Evolutionary conservation across 1,140 invertebrate genomes (phyloP), one percentile per base, ranked within the genome.

Genomic region (Gryon sp.): DNA sequence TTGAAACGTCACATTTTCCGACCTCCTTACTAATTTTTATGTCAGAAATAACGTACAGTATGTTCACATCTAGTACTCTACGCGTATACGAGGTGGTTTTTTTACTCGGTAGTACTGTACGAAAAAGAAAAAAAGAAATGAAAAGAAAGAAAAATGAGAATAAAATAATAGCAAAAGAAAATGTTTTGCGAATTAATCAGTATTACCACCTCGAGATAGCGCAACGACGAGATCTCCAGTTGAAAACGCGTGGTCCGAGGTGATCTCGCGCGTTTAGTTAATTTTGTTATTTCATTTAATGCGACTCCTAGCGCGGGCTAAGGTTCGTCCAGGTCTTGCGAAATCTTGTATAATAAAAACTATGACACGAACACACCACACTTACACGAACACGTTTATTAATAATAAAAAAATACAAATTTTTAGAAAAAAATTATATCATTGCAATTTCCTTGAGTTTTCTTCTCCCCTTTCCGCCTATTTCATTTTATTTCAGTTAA

Each of bases 241-340:
- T 74, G 68, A 72, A 79, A 79, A 81, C 77, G 78, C 80, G 79
- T 76, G 79, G 43, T 79, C 76, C 59, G 78, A 82, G 60, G 79
- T 81, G 83, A 82, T 84, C 81, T 76, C 72, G 78, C 80, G 82
- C 85, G 84, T 86, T 85, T 88, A 88, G 86, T 88, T 88, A 87
- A 88, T 88, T 87, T 88, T 88, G 87, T 88, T 88, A 88, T 87
- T 86, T 88, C 79, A 86, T 88, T 88, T 86, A 87, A 85, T 80
- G 86, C 83, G 81, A 84, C 80, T 87, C 84, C 78, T 83, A 82
- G 78, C 70, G 77, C 82, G 82, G 78, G 32, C 20, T 16, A 26
- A 38, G 43, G 59, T 30, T 50, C 18, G 15, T 22, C 48, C 12
- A 38, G 50, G 0, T 11, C 48, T 38, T 26, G 38, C 52, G 46